phyloP scores from a whole-genome alignment of 1,140 invertebrate genomes.

The Bradysia coprophila region DNA sequence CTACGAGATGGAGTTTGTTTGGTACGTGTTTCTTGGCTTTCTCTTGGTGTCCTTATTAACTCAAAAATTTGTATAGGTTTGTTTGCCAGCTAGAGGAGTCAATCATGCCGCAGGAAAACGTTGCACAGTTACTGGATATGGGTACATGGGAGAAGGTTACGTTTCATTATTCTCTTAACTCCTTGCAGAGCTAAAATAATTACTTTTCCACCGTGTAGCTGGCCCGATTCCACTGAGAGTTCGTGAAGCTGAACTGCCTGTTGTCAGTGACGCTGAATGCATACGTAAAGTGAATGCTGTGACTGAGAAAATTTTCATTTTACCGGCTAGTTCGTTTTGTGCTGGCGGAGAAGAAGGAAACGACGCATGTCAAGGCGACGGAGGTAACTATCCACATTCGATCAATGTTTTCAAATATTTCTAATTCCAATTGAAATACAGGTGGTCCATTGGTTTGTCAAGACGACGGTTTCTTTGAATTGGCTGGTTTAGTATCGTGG shows the following conservation, averaged over 20 bases:
- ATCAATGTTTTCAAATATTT: conserved; percentile 4
- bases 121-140: conserved; percentile 85
- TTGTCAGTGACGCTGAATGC: conserved; percentile 83
- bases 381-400: background rate
- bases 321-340: conserved; percentile 83
- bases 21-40: no score
- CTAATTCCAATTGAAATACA: conserved; percentile 24
- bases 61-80: no score
- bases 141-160: conserved; percentile 91
- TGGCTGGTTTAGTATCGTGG: conserved; percentile 69
- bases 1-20: conserved; percentile 62
- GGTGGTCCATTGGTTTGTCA: conserved; percentile 82
- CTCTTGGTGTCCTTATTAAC: background rate
- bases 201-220: no score
- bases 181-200: background rate
- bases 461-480: conserved; percentile 80
- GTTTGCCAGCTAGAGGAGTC: conserved; percentile 69
- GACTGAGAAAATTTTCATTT: conserved; percentile 82
- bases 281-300: conserved; percentile 83
- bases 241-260: conserved; percentile 77
- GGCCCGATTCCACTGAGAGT: conserved; percentile 78
- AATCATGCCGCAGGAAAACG: conserved; percentile 70
- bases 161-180: conserved; percentile 35
- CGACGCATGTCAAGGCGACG: conserved; percentile 66
- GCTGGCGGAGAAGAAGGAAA: conserved; percentile 82